Evolutionary conservation across 1,140 invertebrate genomes (phyloP).

Genomic region (Trinorchestia longiramus): DNA sequence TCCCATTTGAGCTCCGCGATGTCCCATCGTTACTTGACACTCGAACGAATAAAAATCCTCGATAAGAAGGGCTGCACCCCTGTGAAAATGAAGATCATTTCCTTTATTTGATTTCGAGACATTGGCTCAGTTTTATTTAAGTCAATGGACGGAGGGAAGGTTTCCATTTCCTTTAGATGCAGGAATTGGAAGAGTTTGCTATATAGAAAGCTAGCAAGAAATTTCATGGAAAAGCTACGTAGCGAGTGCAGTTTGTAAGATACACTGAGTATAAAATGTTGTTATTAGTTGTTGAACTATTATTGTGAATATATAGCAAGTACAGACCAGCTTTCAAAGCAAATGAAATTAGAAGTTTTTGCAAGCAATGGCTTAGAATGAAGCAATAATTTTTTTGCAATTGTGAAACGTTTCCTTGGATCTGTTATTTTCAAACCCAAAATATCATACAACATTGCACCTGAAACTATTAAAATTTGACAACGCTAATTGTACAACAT

Average conservation of each 20-base stretch:
- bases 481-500: too few species aligned
- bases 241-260: neutral
- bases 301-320: too few species aligned
- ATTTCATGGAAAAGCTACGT: neutral
- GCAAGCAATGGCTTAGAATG: too few species aligned
- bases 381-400: too few species aligned
- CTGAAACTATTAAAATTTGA: too few species aligned
- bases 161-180: neutral
- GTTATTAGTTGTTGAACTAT: too few species aligned
- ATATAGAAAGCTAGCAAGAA: neutral
- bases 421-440: too few species aligned
- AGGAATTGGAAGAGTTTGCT: neutral
- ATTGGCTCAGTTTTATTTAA: neutral
- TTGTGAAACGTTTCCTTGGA: too few species aligned
- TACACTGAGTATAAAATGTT: neutral
- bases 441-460: too few species aligned
- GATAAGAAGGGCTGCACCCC: conserved; percentile 14
- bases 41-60: conserved; percentile 14
- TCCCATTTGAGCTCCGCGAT: neutral
- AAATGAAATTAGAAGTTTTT: too few species aligned
- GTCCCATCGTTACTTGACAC: neutral
- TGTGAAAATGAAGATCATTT: neutral
- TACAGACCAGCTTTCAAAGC: too few species aligned
- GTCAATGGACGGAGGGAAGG: neutral
- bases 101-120: conserved; percentile 46